phyloP scores from a whole-genome alignment of 35 echinoderm and acorn worm species.

The Nesometra sesokonis region DNA sequence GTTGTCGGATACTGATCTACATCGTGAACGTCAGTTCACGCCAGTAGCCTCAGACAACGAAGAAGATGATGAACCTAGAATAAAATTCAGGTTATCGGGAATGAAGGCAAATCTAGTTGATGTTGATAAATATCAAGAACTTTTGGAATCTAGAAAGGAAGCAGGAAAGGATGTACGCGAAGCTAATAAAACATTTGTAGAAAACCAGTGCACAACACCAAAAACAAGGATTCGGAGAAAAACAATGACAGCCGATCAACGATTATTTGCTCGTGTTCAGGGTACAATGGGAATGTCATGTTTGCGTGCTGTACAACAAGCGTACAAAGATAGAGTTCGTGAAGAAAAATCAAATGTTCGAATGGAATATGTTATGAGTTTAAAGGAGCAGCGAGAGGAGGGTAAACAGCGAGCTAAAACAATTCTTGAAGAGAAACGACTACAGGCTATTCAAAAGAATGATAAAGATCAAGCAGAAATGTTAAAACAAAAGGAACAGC shows the following conservation, averaged over 20 bases:
- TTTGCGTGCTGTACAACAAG: constrained; percentile 71
- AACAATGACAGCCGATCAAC: constrained; percentile 57
- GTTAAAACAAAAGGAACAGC: constrained; percentile 27
- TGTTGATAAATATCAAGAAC: constrained; percentile 49
- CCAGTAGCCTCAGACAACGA: background rate
- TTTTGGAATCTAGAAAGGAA: constrained; percentile 62
- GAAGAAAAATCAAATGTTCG: constrained; percentile 31
- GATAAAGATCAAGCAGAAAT: constrained; percentile 49
- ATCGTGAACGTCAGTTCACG: constrained; percentile 24
- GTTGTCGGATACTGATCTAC: constrained; percentile 27
- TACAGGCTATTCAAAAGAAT: constrained; percentile 34
- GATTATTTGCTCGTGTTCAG: constrained; percentile 70
- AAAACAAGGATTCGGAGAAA: constrained; percentile 42
- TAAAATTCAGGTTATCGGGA: constrained; percentile 63
- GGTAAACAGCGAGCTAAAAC: constrained; percentile 30
- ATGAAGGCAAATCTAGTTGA: constrained; percentile 42
- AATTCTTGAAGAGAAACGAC: constrained; percentile 72
- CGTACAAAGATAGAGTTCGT: constrained; percentile 66
- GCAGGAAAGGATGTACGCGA: constrained; percentile 58
- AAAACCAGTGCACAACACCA: constrained; percentile 27
- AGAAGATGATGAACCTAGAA: constrained; percentile 32
- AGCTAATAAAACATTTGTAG: constrained; percentile 38
- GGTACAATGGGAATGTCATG: constrained; percentile 95
- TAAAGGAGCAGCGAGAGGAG: constrained; percentile 47
- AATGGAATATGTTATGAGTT: constrained; percentile 37